A percentile compares a stretch with the other conserved stretches of the same genome.
phyloP scores from a whole-genome alignment of 2,113 vertebrate genomes.

The Archilochus colubris region DNA sequence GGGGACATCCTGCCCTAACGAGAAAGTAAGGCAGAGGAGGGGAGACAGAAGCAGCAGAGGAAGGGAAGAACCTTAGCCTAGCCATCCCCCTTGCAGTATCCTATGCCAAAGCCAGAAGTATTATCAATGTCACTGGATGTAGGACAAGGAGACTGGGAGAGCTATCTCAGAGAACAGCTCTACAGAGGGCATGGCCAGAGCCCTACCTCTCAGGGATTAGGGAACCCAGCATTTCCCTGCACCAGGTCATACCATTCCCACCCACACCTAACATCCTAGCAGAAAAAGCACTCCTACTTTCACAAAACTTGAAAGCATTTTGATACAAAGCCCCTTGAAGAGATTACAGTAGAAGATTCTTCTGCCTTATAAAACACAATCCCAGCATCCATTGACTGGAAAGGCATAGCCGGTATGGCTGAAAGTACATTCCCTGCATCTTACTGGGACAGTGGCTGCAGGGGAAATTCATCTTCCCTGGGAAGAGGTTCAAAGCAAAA shows the following conservation, averaged over 20 bases:
- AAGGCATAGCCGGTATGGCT: neutral
- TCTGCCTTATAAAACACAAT: neutral
- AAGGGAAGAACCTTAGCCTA: neutral
- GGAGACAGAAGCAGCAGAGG: neutral
- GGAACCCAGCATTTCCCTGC: neutral
- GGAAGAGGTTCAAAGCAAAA: slow-evolving; percentile 16
- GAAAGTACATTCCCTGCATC: neutral
- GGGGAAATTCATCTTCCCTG: neutral
- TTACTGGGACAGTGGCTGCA: neutral
- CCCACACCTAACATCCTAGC: neutral
- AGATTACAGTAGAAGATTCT: neutral
- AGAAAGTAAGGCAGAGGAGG: neutral
- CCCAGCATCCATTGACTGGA: neutral
- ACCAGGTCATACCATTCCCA: neutral
- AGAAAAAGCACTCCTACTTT: neutral
- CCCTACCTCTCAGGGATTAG: neutral
- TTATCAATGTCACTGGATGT: neutral
- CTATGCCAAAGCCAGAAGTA: neutral
- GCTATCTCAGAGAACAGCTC: neutral
- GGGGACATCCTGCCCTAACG: neutral
- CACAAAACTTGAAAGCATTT: neutral
- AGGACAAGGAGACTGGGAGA: neutral
- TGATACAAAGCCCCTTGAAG: neutral
- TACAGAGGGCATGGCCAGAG: neutral
- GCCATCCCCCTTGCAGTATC: neutral